A percentile compares a stretch with the other conserved stretches of the same genome.
Conservation (phyloP, 2,888 invertebrate species). For the Zeuzera pyrina region DNA sequence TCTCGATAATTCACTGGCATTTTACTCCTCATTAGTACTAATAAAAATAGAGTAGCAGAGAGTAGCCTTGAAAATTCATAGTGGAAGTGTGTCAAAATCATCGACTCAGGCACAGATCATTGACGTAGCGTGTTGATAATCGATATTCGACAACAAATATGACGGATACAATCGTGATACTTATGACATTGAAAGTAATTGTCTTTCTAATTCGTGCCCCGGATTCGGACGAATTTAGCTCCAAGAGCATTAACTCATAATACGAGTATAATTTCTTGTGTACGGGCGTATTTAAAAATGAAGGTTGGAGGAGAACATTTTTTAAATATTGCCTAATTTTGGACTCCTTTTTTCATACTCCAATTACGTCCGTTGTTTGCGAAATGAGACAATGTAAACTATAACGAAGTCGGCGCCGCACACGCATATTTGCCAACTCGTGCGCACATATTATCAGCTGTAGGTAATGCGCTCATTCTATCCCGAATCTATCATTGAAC, state of each 20-base stretch:
- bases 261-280: constrained; percentile 8
- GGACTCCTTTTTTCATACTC: constrained; percentile 4
- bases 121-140: constrained; percentile 40
- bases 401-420: constrained; percentile 12
- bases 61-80: too few relatives aligned
- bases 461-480: background rate
- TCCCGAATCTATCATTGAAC: constrained; percentile 40
- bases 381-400: constrained; percentile 13
- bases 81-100: constrained; percentile 28
- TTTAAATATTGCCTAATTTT: constrained; percentile 10
- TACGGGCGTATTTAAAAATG: constrained; percentile 16
- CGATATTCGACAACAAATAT: constrained; percentile 37
- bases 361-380: constrained; percentile 12
- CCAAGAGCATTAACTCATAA: constrained; percentile 39
- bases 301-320: constrained; percentile 10
- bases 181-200: constrained; percentile 53
- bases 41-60: too few relatives aligned
- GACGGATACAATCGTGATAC: constrained; percentile 52
- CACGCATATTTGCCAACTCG: constrained; percentile 8
- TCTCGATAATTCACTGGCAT: too few relatives aligned
- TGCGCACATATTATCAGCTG: background rate
- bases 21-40: too few relatives aligned
- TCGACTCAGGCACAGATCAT: constrained; percentile 40
- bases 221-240: constrained; percentile 53
- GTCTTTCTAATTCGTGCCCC: constrained; percentile 50